phyloP scores from a whole-genome alignment of 2,113 vertebrate species.

The Mobula birostris region DNA sequence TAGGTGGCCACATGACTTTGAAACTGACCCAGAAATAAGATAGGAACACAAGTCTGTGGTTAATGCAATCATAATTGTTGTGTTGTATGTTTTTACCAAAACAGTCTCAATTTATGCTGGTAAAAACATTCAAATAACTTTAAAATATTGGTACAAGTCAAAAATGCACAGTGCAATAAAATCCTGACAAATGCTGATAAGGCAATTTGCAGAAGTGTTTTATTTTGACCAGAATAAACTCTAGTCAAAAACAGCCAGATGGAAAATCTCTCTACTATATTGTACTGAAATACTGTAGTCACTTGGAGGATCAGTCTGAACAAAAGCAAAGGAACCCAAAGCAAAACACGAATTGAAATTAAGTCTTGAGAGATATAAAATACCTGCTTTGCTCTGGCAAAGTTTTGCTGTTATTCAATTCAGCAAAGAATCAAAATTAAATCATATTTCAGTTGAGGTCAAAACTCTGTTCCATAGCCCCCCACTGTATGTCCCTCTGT shows the following conservation, averaged over 20 bases:
- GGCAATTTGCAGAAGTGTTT: neutral
- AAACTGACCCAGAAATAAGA: neutral
- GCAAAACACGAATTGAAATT: neutral
- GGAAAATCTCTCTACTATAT: neutral
- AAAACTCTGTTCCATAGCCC: no score
- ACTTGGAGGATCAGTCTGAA: neutral
- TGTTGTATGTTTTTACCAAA: no score
- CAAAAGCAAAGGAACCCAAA: neutral
- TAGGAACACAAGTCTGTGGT: neutral
- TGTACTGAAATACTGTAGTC: neutral
- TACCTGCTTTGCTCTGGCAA: neutral
- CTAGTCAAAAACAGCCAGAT: neutral
- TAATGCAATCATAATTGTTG: neutral
- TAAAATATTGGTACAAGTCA: neutral
- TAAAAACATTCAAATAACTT: neutral
- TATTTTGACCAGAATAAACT: neutral
- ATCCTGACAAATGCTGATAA: neutral
- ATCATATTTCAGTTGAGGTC: neutral
- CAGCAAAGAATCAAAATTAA: neutral
- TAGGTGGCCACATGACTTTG: neutral
- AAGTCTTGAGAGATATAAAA: constrained; percentile 7
- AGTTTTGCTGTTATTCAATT: neutral
- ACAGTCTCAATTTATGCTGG: neutral
- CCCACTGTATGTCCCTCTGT: no score
- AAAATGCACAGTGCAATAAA: neutral